Base-by-base conservation (phyloP, 1,140 invertebrate genomes). In the Aphaenogaster ashmeadi region DNA sequence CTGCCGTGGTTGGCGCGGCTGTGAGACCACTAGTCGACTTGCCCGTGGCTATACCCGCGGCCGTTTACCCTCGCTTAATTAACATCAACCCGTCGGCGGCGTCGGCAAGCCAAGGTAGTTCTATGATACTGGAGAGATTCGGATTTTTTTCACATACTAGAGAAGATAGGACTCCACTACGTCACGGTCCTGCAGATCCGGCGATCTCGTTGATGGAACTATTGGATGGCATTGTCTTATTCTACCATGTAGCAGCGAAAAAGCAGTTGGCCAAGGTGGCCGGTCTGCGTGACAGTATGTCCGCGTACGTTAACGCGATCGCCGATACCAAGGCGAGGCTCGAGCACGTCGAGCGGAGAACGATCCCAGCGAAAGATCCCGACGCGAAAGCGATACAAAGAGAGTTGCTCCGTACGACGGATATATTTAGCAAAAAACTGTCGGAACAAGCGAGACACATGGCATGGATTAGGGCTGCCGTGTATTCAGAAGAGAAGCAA, bases 211-310 rank as follows among this genome's bases (percentile, higher is more conserved):
- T 97, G 9, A 89, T 96, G 8, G 96, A 97, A 89, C 92, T 98
- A 2, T 90, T 98, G 0, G 97, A 98, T 93, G 96, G 97, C 27
- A 95, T 97, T 1, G 96, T 98, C 15, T 94, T 97, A 0, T 95
- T 98, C 74, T 98, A 97, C 89, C 96, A 97, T 78, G 96, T 96
- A 64, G 96, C 96, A 41, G 97, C 97, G 13, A 97, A 97, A 90
- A 97, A 97, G 91, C 97, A 98, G 90, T 95, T 98, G 9, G 96
- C 96, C 33, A 98, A 97, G 95, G 97, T 97, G 62, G 94, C 93
- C 0, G 92, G 94, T 50, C 89, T 97, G 18, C 93, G 96, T 60
- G 97, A 97, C 44, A 96, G 94, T 60, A 96, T 97, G 94, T 93
- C 94, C 7, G 96, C 97, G 69, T 97, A 96, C 89, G 93, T 96